Conservation (phyloP, 2,113 vertebrate genomes). For the Otolemur garnettii region DNA sequence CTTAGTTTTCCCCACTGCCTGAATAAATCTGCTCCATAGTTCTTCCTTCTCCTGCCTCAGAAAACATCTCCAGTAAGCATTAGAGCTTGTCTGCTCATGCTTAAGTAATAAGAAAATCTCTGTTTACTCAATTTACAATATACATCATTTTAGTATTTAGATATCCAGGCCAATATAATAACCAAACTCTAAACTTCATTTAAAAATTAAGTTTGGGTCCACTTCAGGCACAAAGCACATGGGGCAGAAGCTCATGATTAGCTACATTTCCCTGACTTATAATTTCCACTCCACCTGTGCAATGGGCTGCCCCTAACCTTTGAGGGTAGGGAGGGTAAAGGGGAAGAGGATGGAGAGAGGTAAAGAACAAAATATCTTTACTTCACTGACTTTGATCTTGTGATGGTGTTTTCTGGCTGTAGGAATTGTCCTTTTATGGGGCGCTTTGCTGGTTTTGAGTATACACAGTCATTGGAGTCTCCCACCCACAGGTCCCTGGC, state of each 20-base stretch:
- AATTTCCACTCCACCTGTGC: fast-evolving
- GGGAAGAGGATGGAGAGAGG: neutral
- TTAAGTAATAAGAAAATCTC: neutral
- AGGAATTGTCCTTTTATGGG: too few species aligned
- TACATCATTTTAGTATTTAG: neutral
- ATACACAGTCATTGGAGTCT: neutral
- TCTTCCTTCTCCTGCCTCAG: neutral
- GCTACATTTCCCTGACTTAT: neutral
- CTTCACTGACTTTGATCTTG: neutral
- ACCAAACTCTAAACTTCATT: neutral
- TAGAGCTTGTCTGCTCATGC: neutral
- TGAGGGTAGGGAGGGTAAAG: too few species aligned
- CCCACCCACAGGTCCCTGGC: neutral
- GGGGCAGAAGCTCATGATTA: neutral
- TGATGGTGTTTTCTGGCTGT: neutral
- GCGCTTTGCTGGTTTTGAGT: neutral
- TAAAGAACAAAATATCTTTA: neutral
- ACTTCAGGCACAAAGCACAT: neutral
- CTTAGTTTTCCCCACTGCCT: neutral
- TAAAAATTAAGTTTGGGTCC: neutral
- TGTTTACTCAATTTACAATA: neutral
- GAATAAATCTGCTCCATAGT: neutral
- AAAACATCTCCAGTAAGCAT: neutral
- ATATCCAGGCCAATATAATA: neutral
- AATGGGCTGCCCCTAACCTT: neutral